Evolutionary conservation across 2,888 invertebrate genomes (phyloP).

Genomic region (Entomobrya proxima): DNA sequence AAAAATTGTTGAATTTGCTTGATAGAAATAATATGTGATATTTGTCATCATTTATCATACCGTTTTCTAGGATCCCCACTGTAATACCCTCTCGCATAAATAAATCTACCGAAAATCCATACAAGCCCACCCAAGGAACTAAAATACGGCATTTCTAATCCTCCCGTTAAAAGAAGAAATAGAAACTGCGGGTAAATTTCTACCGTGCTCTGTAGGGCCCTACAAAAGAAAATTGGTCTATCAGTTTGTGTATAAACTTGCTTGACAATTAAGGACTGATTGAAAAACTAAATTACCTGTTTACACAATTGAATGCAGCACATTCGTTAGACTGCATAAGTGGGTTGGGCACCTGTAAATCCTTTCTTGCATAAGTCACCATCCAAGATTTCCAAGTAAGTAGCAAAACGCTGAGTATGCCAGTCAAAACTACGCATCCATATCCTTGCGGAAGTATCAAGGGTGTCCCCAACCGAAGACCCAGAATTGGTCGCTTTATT

Average conservation of each 20-base stretch:
- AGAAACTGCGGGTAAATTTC: slow-evolving; percentile 77
- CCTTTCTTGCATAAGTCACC: slow-evolving; percentile 66
- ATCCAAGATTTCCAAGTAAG: slow-evolving; percentile 77
- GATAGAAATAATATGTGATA: no score
- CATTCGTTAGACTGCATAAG: slow-evolving; percentile 64
- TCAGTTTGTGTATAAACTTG: not conserved
- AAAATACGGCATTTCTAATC: slow-evolving; percentile 78
- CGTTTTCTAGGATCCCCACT: slow-evolving; percentile 72
- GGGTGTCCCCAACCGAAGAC: slow-evolving; percentile 16
- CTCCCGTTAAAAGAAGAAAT: slow-evolving; percentile 77
- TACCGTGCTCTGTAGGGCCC: slow-evolving; percentile 79
- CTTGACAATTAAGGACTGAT: not conserved
- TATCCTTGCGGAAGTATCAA: slow-evolving; percentile 76
- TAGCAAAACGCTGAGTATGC: slow-evolving; percentile 77
- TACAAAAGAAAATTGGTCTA: not conserved
- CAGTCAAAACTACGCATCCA: slow-evolving; percentile 77
- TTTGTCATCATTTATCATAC: no score
- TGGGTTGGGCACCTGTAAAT: slow-evolving; percentile 14
- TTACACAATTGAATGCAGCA: slow-evolving; percentile 79
- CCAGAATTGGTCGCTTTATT: not conserved
- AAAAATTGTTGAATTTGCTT: no score
- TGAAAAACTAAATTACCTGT: slow-evolving; percentile 70
- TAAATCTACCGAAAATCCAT: slow-evolving; percentile 78
- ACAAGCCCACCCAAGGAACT: slow-evolving; percentile 77
- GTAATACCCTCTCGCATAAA: slow-evolving; percentile 77